phyloP scores from a whole-genome alignment of 2,113 vertebrate genomes.

The Anguilla rostrata region DNA sequence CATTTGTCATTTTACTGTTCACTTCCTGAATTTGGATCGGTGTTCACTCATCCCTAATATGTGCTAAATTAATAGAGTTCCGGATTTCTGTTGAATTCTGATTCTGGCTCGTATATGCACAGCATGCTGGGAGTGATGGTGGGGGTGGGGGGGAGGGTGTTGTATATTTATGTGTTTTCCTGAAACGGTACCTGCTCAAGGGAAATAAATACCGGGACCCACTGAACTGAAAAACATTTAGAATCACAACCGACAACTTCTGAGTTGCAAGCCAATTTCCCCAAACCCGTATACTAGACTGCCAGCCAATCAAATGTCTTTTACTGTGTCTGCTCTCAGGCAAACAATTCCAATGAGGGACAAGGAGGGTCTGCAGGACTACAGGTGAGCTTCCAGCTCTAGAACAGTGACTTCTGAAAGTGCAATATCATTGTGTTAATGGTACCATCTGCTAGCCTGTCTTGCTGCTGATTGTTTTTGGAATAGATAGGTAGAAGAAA shows the following conservation, averaged over 20 bases:
- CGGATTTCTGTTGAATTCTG: neutral
- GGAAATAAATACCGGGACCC: too few species aligned
- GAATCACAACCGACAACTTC: too few species aligned
- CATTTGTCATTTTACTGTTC: neutral
- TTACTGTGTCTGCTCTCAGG: constrained; percentile 58
- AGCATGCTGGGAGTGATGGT: neutral
- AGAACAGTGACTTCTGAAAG: neutral
- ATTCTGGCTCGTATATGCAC: neutral
- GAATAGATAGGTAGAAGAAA: too few species aligned
- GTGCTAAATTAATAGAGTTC: neutral
- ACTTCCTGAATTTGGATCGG: neutral
- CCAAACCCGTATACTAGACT: too few species aligned
- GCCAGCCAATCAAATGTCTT: neutral
- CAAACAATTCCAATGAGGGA: constrained; percentile 90
- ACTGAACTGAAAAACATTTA: too few species aligned
- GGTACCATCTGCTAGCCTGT: too few species aligned
- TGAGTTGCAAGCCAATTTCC: too few species aligned
- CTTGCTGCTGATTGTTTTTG: too few species aligned
- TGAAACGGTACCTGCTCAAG: neutral
- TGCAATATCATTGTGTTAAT: neutral
- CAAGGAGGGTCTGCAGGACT: constrained; percentile 96
- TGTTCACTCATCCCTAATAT: neutral
- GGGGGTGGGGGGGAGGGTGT: too few species aligned
- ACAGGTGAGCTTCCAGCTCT: constrained; percentile 74
- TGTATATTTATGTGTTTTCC: too few species aligned